Conservation (phyloP, 2,888 invertebrate species). For the Abrostola tripartita region DNA sequence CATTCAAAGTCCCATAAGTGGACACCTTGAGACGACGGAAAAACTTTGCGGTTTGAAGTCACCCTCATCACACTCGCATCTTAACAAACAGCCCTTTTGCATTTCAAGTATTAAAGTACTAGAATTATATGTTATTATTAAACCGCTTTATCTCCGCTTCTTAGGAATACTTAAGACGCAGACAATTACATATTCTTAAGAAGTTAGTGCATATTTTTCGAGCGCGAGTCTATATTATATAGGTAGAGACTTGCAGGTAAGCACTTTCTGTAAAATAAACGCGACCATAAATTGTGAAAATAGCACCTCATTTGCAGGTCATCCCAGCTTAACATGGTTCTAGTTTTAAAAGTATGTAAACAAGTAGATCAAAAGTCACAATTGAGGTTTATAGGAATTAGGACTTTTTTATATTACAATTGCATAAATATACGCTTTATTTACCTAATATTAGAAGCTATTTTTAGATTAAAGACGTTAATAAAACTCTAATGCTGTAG, state of each 20-base stretch:
- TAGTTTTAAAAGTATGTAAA: conserved; percentile 10
- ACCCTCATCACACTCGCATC: conserved; percentile 20
- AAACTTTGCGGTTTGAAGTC: conserved; percentile 28
- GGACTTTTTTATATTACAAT: too few species aligned
- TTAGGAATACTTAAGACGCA: conserved; percentile 19
- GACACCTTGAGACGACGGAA: conserved; percentile 25
- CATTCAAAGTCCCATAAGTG: conserved; percentile 41
- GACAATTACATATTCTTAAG: conserved; percentile 23
- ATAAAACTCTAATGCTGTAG: too few species aligned
- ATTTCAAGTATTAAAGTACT: conserved; percentile 18
- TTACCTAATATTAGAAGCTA: too few species aligned
- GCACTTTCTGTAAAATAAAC: conserved; percentile 23
- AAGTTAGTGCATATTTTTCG: conserved; percentile 29
- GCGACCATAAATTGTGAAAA: conserved; percentile 32
- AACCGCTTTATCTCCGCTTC: conserved; percentile 9
- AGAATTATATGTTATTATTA: conserved; percentile 11
- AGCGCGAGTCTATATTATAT: conserved; percentile 11
- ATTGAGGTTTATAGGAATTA: background rate
- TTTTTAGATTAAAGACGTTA: too few species aligned
- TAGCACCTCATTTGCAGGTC: conserved; percentile 24
- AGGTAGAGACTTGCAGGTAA: conserved; percentile 16
- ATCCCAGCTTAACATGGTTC: conserved; percentile 5
- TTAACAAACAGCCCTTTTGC: conserved; percentile 20
- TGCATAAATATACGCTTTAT: too few species aligned
- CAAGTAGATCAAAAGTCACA: background rate